Evolutionary conservation across 1,140 invertebrate genomes (phyloP).

Genomic region (Dreissena rostriformis): DNA sequence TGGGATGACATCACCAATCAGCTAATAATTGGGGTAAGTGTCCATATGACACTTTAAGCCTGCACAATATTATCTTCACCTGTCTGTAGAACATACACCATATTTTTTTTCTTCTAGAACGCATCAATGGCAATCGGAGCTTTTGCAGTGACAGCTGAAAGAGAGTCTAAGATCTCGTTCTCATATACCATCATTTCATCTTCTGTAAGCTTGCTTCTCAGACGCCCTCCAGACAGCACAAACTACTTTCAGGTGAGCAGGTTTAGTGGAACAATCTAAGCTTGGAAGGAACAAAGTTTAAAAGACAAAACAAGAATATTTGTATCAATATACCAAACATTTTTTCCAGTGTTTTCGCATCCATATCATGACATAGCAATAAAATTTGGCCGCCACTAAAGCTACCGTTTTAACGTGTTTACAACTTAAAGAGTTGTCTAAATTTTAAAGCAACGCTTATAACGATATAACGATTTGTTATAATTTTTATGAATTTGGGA

Average conservation of each 20-base stretch:
- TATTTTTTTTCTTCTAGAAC: constrained; percentile 61
- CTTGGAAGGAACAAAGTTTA: too few relatives aligned
- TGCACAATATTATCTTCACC: neutral
- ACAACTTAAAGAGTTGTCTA: too few relatives aligned
- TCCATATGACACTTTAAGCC: neutral
- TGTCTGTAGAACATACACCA: neutral
- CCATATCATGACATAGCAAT: too few relatives aligned
- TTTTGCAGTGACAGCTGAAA: constrained; percentile 69
- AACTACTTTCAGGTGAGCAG: constrained; percentile 69
- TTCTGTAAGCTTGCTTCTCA: constrained; percentile 67
- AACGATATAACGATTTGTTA: too few relatives aligned
- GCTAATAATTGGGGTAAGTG: constrained; percentile 67
- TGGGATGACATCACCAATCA: constrained; percentile 69
- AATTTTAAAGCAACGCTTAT: too few relatives aligned
- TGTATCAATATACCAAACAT: too few relatives aligned
- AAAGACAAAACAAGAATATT: too few relatives aligned
- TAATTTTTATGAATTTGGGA: too few relatives aligned
- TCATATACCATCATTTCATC: constrained; percentile 74
- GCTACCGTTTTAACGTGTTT: too few relatives aligned
- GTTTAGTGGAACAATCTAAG: too few relatives aligned
- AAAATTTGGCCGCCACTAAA: too few relatives aligned
- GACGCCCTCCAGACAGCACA: constrained; percentile 62
- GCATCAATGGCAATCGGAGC: constrained; percentile 74
- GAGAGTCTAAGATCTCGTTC: constrained; percentile 72
- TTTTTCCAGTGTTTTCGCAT: too few relatives aligned